Conservation (phyloP, 2,113 vertebrate genomes). For the Epinephelus lanceolatus region DNA sequence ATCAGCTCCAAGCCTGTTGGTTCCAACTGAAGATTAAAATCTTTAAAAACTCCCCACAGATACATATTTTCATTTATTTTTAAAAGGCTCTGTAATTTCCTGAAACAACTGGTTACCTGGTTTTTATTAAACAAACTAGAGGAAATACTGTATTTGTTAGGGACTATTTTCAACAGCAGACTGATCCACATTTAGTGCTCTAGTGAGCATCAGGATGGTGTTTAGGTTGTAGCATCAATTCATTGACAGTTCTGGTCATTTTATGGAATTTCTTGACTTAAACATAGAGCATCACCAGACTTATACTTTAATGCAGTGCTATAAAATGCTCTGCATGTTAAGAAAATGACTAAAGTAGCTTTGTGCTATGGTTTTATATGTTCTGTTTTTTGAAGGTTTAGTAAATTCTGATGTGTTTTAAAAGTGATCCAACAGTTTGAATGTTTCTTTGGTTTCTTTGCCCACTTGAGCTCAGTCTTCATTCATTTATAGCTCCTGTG, state of each 20-base stretch:
- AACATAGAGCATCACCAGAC: neutral
- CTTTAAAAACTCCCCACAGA: neutral
- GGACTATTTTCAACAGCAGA: neutral
- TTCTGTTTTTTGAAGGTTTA: neutral
- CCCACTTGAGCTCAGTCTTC: neutral
- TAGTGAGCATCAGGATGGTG: neutral
- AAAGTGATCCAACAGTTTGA: neutral
- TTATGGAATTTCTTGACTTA: neutral
- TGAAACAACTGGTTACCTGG: neutral
- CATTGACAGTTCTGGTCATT: neutral
- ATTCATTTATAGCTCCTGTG: neutral
- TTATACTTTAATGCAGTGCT: neutral
- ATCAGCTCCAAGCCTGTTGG: neutral
- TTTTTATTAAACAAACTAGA: neutral
- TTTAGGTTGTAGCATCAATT: neutral
- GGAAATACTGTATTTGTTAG: neutral
- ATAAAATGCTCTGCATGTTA: neutral
- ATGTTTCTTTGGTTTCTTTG: neutral
- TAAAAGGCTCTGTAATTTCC: neutral
- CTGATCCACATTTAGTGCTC: neutral
- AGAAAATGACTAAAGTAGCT: neutral
- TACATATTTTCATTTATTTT: neutral
- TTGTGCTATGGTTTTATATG: neutral
- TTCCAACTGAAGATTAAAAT: too few species aligned
- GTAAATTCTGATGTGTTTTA: neutral